A percentile compares a stretch with the other conserved stretches of the same genome.
Conservation (phyloP, 2,113 vertebrate species). For the Pedionomus torquatus region DNA sequence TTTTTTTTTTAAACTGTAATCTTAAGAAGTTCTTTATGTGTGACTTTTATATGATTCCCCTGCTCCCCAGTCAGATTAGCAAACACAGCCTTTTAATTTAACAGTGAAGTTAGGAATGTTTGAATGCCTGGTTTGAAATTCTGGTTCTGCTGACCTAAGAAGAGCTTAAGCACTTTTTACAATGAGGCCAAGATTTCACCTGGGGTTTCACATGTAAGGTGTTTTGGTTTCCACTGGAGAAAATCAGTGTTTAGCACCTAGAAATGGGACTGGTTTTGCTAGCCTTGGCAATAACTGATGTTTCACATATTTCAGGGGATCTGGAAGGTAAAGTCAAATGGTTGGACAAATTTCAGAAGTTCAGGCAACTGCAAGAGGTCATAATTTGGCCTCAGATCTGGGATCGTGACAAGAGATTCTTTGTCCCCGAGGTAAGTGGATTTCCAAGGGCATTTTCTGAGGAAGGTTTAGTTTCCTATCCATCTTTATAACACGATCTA, state of each 20-base stretch:
- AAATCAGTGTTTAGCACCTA: not conserved
- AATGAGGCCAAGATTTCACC: not conserved
- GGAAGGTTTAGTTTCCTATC: not conserved
- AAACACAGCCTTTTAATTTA: not conserved
- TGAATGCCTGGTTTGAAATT: not conserved
- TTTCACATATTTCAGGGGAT: slow-evolving; percentile 78
- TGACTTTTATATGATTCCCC: not conserved
- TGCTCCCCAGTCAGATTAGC: not conserved
- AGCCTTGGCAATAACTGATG: not conserved
- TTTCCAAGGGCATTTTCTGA: not conserved
- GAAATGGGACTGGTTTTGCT: not conserved
- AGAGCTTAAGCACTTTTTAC: not conserved
- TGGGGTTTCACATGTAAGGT: not conserved
- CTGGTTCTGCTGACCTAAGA: not conserved
- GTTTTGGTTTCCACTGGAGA: not conserved
- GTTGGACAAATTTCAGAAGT: slow-evolving; percentile 92
- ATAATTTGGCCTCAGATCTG: slow-evolving; percentile 91
- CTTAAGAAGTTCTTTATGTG: not conserved
- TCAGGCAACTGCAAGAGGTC: slow-evolving; percentile 86
- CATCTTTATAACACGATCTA: not conserved
- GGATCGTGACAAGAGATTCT: slow-evolving; percentile 88
- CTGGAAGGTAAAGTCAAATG: slow-evolving; percentile 95
- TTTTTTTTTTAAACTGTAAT: too few relatives aligned
- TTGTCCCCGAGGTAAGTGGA: slow-evolving; percentile 86
- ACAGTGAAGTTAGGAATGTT: not conserved